Base-by-base conservation (phyloP, 2,797 vertebrate genomes). In the Thunnus albacares region DNA sequence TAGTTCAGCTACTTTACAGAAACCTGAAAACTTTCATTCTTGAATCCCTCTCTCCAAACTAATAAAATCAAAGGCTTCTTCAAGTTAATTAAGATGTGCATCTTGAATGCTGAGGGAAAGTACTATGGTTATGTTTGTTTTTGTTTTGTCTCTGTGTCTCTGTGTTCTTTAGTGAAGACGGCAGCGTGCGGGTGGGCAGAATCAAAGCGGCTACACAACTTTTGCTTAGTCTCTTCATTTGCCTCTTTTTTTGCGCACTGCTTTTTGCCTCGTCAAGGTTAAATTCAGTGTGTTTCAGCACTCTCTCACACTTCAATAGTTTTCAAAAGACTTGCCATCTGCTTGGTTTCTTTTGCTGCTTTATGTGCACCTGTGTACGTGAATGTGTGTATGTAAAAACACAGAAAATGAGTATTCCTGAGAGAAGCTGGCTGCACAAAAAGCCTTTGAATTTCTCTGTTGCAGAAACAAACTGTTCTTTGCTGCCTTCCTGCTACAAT, bases 261-360 rank as follows among this genome's bases (percentile, higher is more conserved):
- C 57, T 86, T 82, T 87, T 73, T 77, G 72, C 59, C 35, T 79
- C 1, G 35, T 77, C 84, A 82, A 83, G 89, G 82, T 85, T 75
- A 85, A 76, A 88, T 67, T 69, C 56, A 41, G 38, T 71, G 62
- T 80, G 58, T 74, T 79, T 81, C 63, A 69, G 81, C 61, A 61
- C 63, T 62, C 58, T 73, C 51, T 87, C 71, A 65, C 74, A 49
- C 61, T 71, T 66, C 68, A 71, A 41, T 58, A 26, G 41, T 64
- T 88, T 77, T 75, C n/a, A 55, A 82, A 58, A 82, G 53, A 65
- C 71, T 77, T 75, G 67, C 80, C 80, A 86, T 89, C 78, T 90
- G 90, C 74, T 87, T 61, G 20, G 41, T 84, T 79, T 66, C 28
- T 13, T 81, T 65, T 26, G 15, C 70, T 52, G 56, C 35, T 41